A percentile compares a stretch with the other conserved stretches of the same genome.
These are phyloP conservation scores for Odocoileus hemionus DNA, from an alignment of 2,113 vertebrate genomes.

Conservation along the genomic window DNA sequence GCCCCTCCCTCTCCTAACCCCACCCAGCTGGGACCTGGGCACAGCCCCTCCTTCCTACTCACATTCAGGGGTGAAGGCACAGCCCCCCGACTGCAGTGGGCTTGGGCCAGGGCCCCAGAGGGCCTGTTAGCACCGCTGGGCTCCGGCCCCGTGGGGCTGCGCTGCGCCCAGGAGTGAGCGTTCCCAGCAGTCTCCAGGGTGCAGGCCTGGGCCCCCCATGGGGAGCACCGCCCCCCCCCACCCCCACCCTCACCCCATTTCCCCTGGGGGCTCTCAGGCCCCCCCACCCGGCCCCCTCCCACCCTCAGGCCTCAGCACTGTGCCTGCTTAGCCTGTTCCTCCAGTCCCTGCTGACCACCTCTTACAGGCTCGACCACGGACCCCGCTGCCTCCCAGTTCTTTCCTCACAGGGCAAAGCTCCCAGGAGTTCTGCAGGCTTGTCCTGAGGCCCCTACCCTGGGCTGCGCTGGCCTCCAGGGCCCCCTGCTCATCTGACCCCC, in stretches of 20 bases:
- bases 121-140: not conserved
- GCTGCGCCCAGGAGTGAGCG: rapidly evolving
- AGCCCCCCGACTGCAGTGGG: not conserved
- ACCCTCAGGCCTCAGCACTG: not conserved
- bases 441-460: not conserved
- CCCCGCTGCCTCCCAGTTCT: rapidly evolving
- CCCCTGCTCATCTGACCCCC: not conserved
- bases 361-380: not conserved
- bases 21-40: not conserved
- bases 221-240: not conserved
- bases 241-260: not conserved
- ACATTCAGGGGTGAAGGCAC: not conserved
- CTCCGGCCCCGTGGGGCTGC: too few species aligned
- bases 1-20: not conserved
- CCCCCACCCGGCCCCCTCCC: not conserved
- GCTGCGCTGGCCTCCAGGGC: not conserved
- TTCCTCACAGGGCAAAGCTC: not conserved
- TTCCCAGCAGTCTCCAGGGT: not conserved
- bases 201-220: not conserved
- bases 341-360: not conserved
- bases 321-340: not conserved
- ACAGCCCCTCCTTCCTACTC: not conserved
- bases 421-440: not conserved
- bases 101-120: not conserved
- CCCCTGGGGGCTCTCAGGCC: not conserved